A percentile compares a stretch with the other conserved stretches of the same genome.
phyloP scores from a whole-genome alignment of 2,113 vertebrate genomes.

The Megaceryle maxima region DNA sequence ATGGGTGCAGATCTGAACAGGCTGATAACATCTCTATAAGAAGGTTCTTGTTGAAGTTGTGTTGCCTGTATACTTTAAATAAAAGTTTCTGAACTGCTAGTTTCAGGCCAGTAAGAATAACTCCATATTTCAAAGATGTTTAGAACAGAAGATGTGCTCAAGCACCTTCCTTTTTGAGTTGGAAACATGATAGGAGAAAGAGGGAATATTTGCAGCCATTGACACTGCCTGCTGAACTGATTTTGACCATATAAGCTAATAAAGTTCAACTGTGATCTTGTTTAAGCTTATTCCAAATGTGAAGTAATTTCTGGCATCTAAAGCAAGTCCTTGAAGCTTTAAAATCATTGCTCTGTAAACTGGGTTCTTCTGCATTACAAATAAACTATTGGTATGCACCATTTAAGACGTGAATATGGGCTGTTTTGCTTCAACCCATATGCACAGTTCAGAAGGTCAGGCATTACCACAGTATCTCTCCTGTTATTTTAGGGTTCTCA shows the following conservation, averaged over 20 bases:
- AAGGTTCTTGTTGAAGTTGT: background rate
- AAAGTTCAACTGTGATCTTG: conserved; percentile 31
- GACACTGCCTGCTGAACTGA: conserved; percentile 8
- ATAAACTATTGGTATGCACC: conserved; percentile 17
- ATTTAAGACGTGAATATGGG: conserved; percentile 16
- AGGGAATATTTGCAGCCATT: conserved; percentile 11
- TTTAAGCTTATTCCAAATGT: conserved; percentile 41
- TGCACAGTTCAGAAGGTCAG: conserved; percentile 72
- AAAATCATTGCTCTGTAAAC: conserved; percentile 22
- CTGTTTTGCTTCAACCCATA: conserved; percentile 61
- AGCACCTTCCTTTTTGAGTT: background rate
- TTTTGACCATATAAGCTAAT: conserved; percentile 54
- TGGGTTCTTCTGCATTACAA: conserved; percentile 21
- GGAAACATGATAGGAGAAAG: background rate
- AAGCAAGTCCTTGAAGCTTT: conserved; percentile 1
- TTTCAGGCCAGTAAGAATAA: background rate
- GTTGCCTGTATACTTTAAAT: background rate
- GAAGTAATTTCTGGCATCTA: conserved; percentile 47
- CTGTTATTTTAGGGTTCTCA: conserved; percentile 73
- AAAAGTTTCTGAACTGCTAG: background rate
- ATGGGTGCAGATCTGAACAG: background rate
- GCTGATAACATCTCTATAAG: background rate
- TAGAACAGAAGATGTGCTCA: background rate
- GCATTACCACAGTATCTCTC: conserved; percentile 68
- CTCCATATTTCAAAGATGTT: background rate